A percentile compares a stretch with the other conserved stretches of the same genome.
Conservation (phyloP, 2,113 vertebrate species). For the Podocnemis expansa region DNA sequence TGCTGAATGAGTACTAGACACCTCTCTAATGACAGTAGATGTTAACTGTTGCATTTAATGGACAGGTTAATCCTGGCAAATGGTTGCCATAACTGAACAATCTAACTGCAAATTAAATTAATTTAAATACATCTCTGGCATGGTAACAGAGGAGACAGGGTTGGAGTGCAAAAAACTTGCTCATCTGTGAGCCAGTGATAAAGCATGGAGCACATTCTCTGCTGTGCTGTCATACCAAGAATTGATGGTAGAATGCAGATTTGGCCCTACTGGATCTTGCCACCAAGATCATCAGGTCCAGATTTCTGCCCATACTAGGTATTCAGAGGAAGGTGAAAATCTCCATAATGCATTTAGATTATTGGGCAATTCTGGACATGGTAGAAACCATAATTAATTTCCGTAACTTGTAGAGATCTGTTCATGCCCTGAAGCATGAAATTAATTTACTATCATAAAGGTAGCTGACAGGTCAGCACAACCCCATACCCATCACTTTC, state of each 20-base stretch:
- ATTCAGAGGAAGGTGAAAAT: neutral
- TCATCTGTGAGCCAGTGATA: slow-evolving; percentile 19
- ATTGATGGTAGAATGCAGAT: slow-evolving; percentile 53
- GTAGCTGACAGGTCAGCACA: neutral
- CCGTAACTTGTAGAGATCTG: neutral
- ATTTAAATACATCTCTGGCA: neutral
- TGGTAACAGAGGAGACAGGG: neutral
- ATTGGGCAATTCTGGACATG: neutral
- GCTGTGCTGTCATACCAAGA: slow-evolving; percentile 29
- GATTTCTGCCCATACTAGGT: neutral
- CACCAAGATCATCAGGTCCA: slow-evolving; percentile 33
- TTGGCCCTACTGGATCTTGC: slow-evolving; percentile 12
- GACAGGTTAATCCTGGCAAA: slow-evolving; percentile 35
- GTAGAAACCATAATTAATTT: neutral
- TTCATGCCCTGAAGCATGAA: neutral
- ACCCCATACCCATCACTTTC: neutral
- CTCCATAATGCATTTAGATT: neutral
- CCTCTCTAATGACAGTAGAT: neutral
- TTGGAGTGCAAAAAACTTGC: slow-evolving; percentile 4
- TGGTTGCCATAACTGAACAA: slow-evolving; percentile 24
- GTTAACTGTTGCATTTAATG: slow-evolving; percentile 17
- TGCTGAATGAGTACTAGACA: neutral
- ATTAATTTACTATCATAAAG: neutral
- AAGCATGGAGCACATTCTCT: slow-evolving; percentile 41
- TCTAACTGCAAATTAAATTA: slow-evolving; percentile 35